Evolutionary conservation across 2,797 vertebrate genomes (phyloP).

Genomic region (Pseudotriccus pelzelni): DNA sequence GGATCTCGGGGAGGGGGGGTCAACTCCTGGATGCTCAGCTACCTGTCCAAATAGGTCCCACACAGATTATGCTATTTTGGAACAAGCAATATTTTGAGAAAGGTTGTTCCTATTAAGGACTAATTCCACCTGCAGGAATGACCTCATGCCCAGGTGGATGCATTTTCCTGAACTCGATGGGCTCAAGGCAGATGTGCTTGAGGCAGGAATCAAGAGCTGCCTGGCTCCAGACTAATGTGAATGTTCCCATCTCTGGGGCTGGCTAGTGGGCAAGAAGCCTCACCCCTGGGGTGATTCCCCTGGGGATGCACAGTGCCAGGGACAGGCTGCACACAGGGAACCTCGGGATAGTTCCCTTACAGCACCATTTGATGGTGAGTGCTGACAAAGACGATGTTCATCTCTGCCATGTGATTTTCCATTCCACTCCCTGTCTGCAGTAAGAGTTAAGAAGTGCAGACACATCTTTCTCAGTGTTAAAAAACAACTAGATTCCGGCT

Average conservation of each 20-base stretch:
- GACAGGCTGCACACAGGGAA: no score
- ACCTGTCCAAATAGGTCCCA: not conserved
- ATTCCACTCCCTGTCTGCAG: not conserved
- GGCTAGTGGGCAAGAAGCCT: not conserved
- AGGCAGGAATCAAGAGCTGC: fast-evolving
- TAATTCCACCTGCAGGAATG: not conserved
- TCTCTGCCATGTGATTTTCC: not conserved
- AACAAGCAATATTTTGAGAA: not conserved
- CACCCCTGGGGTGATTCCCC: not conserved
- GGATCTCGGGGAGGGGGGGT: fast-evolving
- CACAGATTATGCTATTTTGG: not conserved
- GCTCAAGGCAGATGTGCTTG: not conserved
- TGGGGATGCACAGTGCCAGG: not conserved
- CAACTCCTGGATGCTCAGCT: not conserved
- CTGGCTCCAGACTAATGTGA: not conserved
- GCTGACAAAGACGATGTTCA: not conserved
- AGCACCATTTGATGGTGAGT: not conserved
- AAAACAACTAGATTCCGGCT: not conserved
- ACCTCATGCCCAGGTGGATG: fast-evolving
- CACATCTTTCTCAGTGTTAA: not conserved
- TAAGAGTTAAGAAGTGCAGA: not conserved
- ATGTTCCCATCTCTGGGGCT: not conserved
- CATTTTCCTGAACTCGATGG: fast-evolving
- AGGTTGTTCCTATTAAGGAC: not conserved
- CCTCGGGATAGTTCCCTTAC: not conserved